Base-by-base conservation (phyloP, 2,113 vertebrate species). In the Pygoscelis adeliae region DNA sequence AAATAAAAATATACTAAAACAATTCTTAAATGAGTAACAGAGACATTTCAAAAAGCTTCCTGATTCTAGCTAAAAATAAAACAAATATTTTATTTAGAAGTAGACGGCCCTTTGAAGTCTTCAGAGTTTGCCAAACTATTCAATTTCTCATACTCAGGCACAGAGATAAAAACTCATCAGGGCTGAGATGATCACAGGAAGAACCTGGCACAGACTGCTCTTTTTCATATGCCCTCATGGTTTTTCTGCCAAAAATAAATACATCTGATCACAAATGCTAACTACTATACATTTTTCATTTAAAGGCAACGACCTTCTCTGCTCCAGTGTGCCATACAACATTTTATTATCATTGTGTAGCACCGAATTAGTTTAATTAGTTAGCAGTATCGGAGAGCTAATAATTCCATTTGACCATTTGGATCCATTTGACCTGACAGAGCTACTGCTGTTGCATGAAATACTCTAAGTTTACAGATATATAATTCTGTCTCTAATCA, bases 201-300 rank as follows among this genome's bases (percentile, higher is more conserved):
- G 96, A 96, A 91, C 49, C 91, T 97, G 94, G 92, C 95, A 97
- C 65, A 56, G 80, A 53, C 86, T 87, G 56, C 69, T 87, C 95
- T 89, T 91, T 95, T 97, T 97, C 94, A 92, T 93, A 96, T 96
- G 94, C 87, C 92, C 80, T 92, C 81, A 32, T 50, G 61, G 13
- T 74, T 97, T 89, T 94, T 85, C 89, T 97, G 94, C 94, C 95
- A 97, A 96, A 97, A 91, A 96, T 95, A 93, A 92, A 95, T 56
- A 85, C 58, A 96, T 92, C 73, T 40, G 69, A 95, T 74, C 83
- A 89, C 91, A 96, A 96, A 94, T 59, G 83, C 73, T 93, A 95
- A 96, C 77, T 79, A 91, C 62, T 95, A 82, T 74, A 92, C 44
- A 96, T 95, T 96, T 92, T 82, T 96, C 91, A 95, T 94, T 93